These are phyloP conservation scores for Circaetus cinerascens DNA, from an alignment of 2,113 vertebrate genomes.

Conservation along the genomic window DNA sequence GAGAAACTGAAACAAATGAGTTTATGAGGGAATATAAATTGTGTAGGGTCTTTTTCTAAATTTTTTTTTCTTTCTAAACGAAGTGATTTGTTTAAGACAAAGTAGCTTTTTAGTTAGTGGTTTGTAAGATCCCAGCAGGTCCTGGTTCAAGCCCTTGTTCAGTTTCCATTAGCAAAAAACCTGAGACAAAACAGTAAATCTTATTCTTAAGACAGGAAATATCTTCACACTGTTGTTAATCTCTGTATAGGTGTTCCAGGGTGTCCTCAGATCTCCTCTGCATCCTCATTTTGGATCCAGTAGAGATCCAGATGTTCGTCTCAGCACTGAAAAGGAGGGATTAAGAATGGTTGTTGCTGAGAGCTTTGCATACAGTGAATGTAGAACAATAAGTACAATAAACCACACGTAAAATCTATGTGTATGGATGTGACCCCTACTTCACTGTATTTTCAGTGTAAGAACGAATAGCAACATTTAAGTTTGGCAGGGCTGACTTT, in stretches of 20 bases:
- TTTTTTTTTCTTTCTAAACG: neutral
- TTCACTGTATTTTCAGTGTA: neutral
- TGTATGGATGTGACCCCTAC: neutral
- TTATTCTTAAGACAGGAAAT: neutral
- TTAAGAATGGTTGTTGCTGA: neutral
- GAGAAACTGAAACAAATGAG: neutral
- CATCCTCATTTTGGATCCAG: neutral
- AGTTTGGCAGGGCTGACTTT: neutral
- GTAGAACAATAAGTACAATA: neutral
- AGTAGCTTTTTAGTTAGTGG: neutral
- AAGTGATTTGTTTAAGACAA: neutral
- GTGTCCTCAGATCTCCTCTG: neutral
- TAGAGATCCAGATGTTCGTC: neutral
- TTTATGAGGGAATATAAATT: neutral
- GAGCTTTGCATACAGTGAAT: neutral
- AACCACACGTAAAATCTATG: accelerated
- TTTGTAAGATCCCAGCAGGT: neutral
- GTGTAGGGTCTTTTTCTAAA: neutral
- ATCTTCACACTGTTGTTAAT: neutral
- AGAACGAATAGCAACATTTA: neutral
- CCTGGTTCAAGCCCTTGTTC: neutral
- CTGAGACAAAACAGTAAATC: neutral
- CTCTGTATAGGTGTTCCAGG: neutral
- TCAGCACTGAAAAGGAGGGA: neutral
- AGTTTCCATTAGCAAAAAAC: neutral